These are phyloP conservation scores for Probaryconus sp. DNA, from an alignment of 1,140 invertebrate genomes.

Conservation along the genomic window DNA sequence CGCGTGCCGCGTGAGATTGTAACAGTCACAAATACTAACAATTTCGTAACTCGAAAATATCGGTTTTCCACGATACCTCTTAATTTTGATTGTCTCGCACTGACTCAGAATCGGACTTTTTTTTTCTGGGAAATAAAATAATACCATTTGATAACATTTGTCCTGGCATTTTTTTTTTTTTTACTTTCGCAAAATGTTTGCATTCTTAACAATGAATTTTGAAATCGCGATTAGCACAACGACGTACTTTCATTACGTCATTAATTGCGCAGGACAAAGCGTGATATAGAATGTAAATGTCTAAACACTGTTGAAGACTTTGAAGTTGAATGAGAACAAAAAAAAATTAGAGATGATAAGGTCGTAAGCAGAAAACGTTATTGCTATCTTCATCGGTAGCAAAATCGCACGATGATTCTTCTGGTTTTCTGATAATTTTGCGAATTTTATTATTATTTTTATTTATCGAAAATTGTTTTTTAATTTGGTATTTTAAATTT, in stretches of 20 bases:
- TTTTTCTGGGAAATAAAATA: too few relatives aligned
- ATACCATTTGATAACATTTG: background rate
- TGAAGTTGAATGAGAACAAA: conserved; percentile 53
- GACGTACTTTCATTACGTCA: conserved; percentile 64
- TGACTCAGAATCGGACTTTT: background rate
- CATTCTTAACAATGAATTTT: conserved; percentile 13
- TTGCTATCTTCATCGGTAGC: conserved; percentile 51
- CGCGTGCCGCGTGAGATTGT: conserved; percentile 20
- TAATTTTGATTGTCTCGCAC: background rate
- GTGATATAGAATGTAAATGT: conserved; percentile 63
- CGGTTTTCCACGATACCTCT: background rate
- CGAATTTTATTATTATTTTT: too few relatives aligned
- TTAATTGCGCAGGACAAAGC: conserved; percentile 64
- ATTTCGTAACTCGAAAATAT: conserved; percentile 13
- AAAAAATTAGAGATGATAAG: conserved; percentile 59
- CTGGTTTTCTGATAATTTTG: too few relatives aligned
- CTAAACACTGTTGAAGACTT: conserved; percentile 63
- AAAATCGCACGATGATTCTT: conserved; percentile 43
- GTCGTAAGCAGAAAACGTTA: conserved; percentile 49
- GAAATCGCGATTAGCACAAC: conserved; percentile 42
- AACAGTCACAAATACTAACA: conserved; percentile 10
- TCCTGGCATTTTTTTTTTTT: background rate
- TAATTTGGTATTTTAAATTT: too few relatives aligned
- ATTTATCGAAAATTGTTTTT: too few relatives aligned
- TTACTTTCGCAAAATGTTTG: background rate